Conservation (phyloP, 2,888 invertebrate species). For the Smittia aterrima region DNA sequence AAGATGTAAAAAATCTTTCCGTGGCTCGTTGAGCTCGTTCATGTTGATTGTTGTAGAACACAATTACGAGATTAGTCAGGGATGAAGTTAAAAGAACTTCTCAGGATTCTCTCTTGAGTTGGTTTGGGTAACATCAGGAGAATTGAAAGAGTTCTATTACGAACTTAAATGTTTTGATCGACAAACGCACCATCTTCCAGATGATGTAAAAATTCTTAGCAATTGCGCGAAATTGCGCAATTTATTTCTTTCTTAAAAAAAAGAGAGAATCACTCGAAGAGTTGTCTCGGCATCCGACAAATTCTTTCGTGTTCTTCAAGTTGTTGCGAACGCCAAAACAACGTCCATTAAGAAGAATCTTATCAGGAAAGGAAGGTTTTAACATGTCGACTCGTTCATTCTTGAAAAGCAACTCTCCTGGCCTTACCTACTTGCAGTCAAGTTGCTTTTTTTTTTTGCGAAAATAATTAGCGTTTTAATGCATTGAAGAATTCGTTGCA, state of each 20-base stretch:
- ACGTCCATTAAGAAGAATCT: background rate
- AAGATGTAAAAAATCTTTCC: constrained; percentile 10
- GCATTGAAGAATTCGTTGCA: constrained; percentile 21
- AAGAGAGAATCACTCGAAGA: background rate
- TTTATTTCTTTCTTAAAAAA: background rate
- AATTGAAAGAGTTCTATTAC: background rate
- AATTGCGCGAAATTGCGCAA: constrained; percentile 28
- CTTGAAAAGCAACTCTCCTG: background rate
- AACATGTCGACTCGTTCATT: constrained; percentile 20
- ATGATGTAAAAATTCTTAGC: constrained; percentile 22
- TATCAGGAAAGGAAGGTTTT: constrained; percentile 37
- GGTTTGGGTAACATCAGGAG: background rate
- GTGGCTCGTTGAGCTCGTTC: constrained; percentile 36
- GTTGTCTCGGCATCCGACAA: background rate
- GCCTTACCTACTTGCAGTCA: constrained; percentile 31
- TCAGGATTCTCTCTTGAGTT: no score
- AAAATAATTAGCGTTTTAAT: constrained; percentile 37
- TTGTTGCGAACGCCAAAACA: background rate
- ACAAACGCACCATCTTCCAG: constrained; percentile 33
- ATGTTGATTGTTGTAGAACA: constrained; percentile 22
- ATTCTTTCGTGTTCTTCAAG: background rate
- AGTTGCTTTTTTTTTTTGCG: background rate
- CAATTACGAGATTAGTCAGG: constrained; percentile 32
- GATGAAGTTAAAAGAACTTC: background rate
- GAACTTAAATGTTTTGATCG: no score